phyloP scores from a whole-genome alignment of 1,140 invertebrate genomes.

The Drosophila chauvacae region DNA sequence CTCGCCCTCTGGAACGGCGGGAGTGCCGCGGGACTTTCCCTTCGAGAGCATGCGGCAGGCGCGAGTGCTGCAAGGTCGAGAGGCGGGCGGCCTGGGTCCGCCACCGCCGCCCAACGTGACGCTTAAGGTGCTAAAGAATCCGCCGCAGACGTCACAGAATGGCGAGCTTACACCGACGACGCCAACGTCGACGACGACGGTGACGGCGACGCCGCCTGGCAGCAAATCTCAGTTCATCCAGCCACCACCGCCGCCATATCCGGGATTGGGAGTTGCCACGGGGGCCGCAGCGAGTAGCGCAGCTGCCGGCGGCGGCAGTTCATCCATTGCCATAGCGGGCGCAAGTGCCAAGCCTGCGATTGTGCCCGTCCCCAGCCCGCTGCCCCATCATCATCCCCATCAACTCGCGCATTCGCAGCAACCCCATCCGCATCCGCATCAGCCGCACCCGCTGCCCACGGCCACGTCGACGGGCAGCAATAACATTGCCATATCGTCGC shows the following conservation, averaged over 20 bases:
- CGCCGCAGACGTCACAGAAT: constrained; percentile 53
- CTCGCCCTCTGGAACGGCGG: constrained; percentile 68
- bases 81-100: constrained; percentile 56
- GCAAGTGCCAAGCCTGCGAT: constrained; percentile 55
- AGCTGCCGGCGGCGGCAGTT: constrained; percentile 31
- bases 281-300: constrained; percentile 12
- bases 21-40: constrained; percentile 87
- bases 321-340: constrained; percentile 52
- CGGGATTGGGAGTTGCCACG: constrained; percentile 74
- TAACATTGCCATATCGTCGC: constrained; percentile 89
- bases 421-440: constrained; percentile 31
- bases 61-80: constrained; percentile 86
- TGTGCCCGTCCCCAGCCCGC: constrained; percentile 44
- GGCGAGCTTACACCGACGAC: constrained; percentile 53
- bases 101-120: constrained; percentile 75
- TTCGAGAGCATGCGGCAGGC: constrained; percentile 96
- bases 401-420: constrained; percentile 12
- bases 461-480: constrained; percentile 70
- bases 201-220: constrained; percentile 16
- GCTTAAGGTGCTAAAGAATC: constrained; percentile 72
- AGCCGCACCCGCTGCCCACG: constrained; percentile 83
- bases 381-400: constrained; percentile 42
- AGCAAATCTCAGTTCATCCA: constrained; percentile 82
- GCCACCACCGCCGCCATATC: constrained; percentile 85
- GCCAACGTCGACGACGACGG: constrained; percentile 25